phyloP scores from a whole-genome alignment of 1,140 invertebrate genomes.

The Drosophila orena region DNA sequence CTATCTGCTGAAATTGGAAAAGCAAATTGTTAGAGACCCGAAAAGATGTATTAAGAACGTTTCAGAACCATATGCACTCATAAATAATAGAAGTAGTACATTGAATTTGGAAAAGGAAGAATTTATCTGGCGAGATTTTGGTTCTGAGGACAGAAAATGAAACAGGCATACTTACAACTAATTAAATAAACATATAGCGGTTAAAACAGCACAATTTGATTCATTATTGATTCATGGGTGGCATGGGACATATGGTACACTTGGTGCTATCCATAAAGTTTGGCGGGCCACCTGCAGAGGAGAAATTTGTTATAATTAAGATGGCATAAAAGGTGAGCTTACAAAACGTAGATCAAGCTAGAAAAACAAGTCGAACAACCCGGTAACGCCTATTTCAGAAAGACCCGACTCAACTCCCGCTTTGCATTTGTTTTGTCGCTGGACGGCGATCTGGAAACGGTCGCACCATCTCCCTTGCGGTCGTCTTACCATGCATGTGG shows the following conservation, averaged over 20 bases:
- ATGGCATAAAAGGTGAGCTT: background rate
- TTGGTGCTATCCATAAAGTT: constrained; percentile 82
- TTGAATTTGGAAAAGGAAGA: no score
- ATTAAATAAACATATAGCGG: constrained; percentile 72
- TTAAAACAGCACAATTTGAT: constrained; percentile 76
- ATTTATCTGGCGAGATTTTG: no score
- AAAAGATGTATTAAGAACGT: background rate
- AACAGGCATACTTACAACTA: constrained; percentile 61
- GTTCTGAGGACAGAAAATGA: background rate
- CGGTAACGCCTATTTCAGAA: constrained; percentile 5
- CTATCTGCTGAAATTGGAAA: constrained; percentile 58
- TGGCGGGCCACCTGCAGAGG: constrained; percentile 67
- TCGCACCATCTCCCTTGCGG: background rate
- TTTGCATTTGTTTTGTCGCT: constrained; percentile 35
- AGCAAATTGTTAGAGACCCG: background rate
- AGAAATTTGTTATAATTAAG: background rate
- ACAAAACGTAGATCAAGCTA: background rate
- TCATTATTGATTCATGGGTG: constrained; percentile 79
- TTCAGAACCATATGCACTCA: background rate
- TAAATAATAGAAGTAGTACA: no score
- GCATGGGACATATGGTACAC: constrained; percentile 80
- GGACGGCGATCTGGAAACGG: no score
- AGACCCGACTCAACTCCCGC: constrained; percentile 28
- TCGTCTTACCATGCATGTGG: constrained; percentile 73
- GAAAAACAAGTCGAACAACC: background rate